Evolutionary conservation across 53 echinoderm and acorn worm species (phyloP), one percentile per base, ranked within the genome.

Genomic region (Echinometra lucunter): DNA sequence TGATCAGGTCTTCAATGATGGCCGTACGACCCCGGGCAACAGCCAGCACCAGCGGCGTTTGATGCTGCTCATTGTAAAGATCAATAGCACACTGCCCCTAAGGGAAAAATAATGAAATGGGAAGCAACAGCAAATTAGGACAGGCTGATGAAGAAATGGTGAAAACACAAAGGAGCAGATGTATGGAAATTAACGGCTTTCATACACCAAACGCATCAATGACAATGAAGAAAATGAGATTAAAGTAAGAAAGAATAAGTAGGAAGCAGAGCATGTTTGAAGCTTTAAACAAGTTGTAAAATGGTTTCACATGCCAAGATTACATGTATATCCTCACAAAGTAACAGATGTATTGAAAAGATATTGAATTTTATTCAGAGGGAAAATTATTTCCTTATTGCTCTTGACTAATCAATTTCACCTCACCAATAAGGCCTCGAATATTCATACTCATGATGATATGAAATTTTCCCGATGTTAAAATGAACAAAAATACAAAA

Each of bases 11-110:
- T 57, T 83, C 94, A 7, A 94, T 66, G 85, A 94, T 67, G 66
- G 66, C 28, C 42, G 85, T 82, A 63, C 66, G 85, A 58, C 94
- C 94, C n/a, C 32, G 19, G 16, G 85, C 83, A 10, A 83, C 45
- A n/a, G 94, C 94, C 4, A 94, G 94, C 21, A 94, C 42, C 9
- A 94, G 45, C 4, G 94, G 44, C 18, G 94, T 94, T 58, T 94
- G 94, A 30, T 94, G 94, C 66, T 94, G 56, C 30, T 94, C 94
- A 47, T 94, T 94, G 45, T 94, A 94, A 15, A 94, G 60, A 44
- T 94, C 94, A 12, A 94, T 66, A 44, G 94, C 94, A 44, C 94
- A 94, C 13, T 83, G 16, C 3, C 94, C 94, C 94, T 94, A 82
- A 11, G 23, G 6, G 23, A 78, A 19, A 78, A 2, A 78, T 1